Conservation (phyloP, 1,140 invertebrate genomes). For the Oryctes rhinoceros region DNA sequence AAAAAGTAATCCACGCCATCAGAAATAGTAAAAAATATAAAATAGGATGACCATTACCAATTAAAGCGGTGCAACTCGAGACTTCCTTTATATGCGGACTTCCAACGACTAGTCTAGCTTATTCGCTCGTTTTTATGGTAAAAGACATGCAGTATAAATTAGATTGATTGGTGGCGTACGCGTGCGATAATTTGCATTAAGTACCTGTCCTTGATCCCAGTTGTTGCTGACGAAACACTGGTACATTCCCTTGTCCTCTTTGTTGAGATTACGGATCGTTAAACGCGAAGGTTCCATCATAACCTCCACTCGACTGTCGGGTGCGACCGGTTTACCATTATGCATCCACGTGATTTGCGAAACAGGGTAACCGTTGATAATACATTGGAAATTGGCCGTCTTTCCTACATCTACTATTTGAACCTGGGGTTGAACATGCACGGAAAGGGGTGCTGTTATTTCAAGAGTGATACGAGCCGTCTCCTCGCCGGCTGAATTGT, state of each 20-base stretch:
- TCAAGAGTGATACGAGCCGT: conserved; percentile 77
- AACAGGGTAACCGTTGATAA: conserved; percentile 84
- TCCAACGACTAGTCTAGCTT: too few species aligned
- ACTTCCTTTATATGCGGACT: too few species aligned
- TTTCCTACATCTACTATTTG: conserved; percentile 84
- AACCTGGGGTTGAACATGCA: conserved; percentile 76
- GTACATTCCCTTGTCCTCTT: conserved; percentile 87
- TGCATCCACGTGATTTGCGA: conserved; percentile 84
- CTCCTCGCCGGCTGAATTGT: conserved; percentile 87
- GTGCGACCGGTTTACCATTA: conserved; percentile 76
- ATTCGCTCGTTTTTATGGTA: too few species aligned
- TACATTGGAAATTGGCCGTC: conserved; percentile 84
- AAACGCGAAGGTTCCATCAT: conserved; percentile 65
- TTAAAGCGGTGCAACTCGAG: too few species aligned
- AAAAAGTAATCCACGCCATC: too few species aligned
- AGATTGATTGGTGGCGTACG: too few species aligned
- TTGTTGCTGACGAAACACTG: conserved; percentile 89
- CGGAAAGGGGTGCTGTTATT: conserved; percentile 73
- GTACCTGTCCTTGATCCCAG: conserved; percentile 79
- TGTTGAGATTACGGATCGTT: conserved; percentile 74
- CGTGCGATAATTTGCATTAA: too few species aligned
- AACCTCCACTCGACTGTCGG: conserved; percentile 68
- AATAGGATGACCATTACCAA: too few species aligned
- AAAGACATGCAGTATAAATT: too few species aligned
- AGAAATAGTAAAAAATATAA: too few species aligned